These are phyloP conservation scores for Acromyrmex heyeri DNA, from an alignment of 1,140 invertebrate species.

Conservation along the genomic window DNA sequence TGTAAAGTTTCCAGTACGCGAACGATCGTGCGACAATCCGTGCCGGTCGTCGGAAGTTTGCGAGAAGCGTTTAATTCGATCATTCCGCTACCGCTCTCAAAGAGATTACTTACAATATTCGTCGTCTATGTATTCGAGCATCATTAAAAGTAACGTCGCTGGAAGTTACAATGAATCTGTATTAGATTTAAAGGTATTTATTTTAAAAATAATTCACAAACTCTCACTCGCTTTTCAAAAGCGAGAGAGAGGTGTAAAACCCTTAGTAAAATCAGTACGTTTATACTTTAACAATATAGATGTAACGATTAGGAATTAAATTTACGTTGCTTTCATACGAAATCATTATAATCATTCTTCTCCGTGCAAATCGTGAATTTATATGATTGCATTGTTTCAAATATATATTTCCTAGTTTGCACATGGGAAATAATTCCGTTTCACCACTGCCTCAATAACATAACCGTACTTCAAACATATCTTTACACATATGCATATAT, in stretches of 20 bases:
- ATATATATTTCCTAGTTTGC: slow-evolving; percentile 42
- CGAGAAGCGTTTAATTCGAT: slow-evolving; percentile 63
- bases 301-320: not conserved
- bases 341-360: not conserved
- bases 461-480: slow-evolving; percentile 50
- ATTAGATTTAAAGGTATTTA: not conserved
- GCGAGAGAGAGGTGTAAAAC: too few species aligned
- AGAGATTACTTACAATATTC: slow-evolving; percentile 48
- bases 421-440: slow-evolving; percentile 61
- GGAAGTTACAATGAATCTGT: not conserved
- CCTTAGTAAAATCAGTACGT: not conserved
- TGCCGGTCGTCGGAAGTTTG: slow-evolving; percentile 34
- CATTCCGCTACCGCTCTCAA: slow-evolving; percentile 31
- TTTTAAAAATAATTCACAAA: not conserved
- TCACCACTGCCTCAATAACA: slow-evolving; percentile 44
- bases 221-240: not conserved
- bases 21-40: slow-evolving; percentile 36
- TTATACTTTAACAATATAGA: not conserved
- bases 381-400: slow-evolving; percentile 24
- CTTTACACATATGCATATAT: slow-evolving; percentile 59
- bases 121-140: not conserved
- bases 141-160: slow-evolving; percentile 15
- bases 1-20: slow-evolving; percentile 47
- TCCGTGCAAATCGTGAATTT: slow-evolving; percentile 26
- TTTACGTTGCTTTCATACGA: not conserved